A percentile compares a stretch with the other conserved stretches of the same genome.
Conservation (phyloP, 1,140 invertebrate species). For the Alviniconcha marisindica region DNA sequence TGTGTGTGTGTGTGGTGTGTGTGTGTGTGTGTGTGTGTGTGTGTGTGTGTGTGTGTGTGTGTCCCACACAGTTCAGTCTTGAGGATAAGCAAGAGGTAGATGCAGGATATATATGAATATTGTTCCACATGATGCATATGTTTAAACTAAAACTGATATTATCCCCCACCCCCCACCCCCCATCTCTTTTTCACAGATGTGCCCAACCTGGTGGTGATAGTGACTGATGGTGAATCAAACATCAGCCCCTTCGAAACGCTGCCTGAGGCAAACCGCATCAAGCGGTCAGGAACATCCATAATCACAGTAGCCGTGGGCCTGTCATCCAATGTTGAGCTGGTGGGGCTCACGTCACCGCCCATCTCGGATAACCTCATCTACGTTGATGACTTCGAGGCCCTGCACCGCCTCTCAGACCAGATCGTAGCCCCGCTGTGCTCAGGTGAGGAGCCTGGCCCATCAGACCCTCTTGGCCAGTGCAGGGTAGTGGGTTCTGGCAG, state of each 20-base stretch:
- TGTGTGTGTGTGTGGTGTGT: too few relatives aligned
- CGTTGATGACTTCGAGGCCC: constrained; percentile 60
- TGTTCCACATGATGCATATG: too few relatives aligned
- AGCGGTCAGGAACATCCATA: constrained; percentile 60
- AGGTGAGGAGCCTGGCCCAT: constrained; percentile 51
- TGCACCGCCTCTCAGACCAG: constrained; percentile 55
- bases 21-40: too few relatives aligned
- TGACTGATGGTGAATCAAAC: constrained; percentile 71
- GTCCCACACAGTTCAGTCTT: too few relatives aligned
- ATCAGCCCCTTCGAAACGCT: constrained; percentile 64
- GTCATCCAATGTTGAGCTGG: constrained; percentile 54
- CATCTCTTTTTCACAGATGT: too few relatives aligned
- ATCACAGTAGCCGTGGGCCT: constrained; percentile 68
- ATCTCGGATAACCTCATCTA: constrained; percentile 63
- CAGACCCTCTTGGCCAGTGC: background rate
- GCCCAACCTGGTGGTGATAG: constrained; percentile 64
- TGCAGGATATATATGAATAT: too few relatives aligned
- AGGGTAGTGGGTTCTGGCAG: too few relatives aligned
- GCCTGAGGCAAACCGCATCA: constrained; percentile 62
- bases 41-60: too few relatives aligned
- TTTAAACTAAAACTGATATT: too few relatives aligned
- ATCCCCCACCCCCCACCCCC: too few relatives aligned
- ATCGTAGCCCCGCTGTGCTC: constrained; percentile 64
- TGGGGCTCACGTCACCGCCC: constrained; percentile 64
- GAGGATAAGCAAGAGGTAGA: too few relatives aligned